Evolutionary conservation across 1,140 invertebrate species (phyloP), one percentile per base, ranked within the genome.

Genomic region (Belonocnema kinseyi): DNA sequence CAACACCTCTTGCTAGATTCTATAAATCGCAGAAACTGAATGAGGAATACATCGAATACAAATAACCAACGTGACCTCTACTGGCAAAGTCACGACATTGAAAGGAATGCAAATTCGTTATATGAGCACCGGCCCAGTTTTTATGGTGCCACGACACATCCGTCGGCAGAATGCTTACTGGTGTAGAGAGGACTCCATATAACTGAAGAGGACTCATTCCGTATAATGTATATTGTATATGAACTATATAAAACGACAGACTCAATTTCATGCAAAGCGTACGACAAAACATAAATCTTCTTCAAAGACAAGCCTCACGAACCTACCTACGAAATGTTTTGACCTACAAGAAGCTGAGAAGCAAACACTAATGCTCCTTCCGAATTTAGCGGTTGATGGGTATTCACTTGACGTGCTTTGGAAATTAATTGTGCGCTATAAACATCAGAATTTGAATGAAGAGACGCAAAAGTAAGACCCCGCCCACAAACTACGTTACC

Each of bases 81-180:
- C 80, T 78, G 72, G 52, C 54, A 66, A 53, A 82, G 83, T 81
- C 77, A 75, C 85, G 90, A 88, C 89, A 91, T 91, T 90, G 90
- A 89, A 89, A 90, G 83, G 88, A 90, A 90, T 91, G 86, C 85
- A 84, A 88, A 89, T 89, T 83, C 84, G 85, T 89, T 87, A 89
- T 87, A 86, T 83, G 86, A 86, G 73, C 71, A 53, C 76, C 83
- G 84, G 79, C 85, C 85, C 83, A 89, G 85, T 88, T 89, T 81
- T 66, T 40, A 50, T 75, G 54, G 76, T 84, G 82, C 80, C 82
- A 82, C 80, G 61, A 74, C 58, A 73, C 76, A 80, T 80, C 56
- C 70, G 61, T 76, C 74, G 76, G 26, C 52, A 46, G 50, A 72
- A 76, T 77, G 73, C 80, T 78, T 71, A n/a, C 52, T 73, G 46